phyloP scores from a whole-genome alignment of 2,888 invertebrate genomes.

The Cataglyphis albicans region DNA sequence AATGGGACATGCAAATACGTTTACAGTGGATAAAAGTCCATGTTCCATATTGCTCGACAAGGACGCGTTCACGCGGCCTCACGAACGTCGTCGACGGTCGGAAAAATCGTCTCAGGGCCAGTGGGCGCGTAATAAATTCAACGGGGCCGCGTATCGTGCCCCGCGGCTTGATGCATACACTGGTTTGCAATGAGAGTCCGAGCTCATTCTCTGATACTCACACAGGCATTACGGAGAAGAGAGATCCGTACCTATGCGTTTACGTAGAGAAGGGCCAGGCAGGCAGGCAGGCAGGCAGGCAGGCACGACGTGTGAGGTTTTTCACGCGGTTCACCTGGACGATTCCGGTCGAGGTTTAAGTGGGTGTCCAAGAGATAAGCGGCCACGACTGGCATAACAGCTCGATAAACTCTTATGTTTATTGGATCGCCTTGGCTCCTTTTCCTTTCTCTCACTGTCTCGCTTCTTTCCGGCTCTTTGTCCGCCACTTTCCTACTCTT shows the following conservation, averaged over 20 bases:
- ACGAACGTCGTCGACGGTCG: constrained; percentile 19
- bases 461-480: constrained; percentile 8
- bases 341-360: constrained; percentile 81
- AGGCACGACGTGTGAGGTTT: constrained; percentile 83
- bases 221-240: constrained; percentile 30
- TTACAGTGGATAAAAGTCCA: constrained; percentile 1
- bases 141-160: constrained; percentile 29
- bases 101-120: constrained; percentile 60
- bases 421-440: constrained; percentile 79
- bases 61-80: constrained; percentile 34
- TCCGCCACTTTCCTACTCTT: constrained; percentile 37
- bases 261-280: constrained; percentile 53
- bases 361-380: constrained; percentile 85
- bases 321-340: constrained; percentile 79
- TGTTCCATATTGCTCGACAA: constrained; percentile 45
- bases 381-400: constrained; percentile 82
- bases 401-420: constrained; percentile 85
- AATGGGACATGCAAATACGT: constrained; percentile 3
- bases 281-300: constrained; percentile 46
- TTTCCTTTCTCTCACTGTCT: constrained; percentile 54
- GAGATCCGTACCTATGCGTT: constrained; percentile 60
- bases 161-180: constrained; percentile 27
- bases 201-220: constrained; percentile 35
- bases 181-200: constrained; percentile 39
- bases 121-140: constrained; percentile 60